Percentiles rank a stretch among this genome's conserved stretches.
These are phyloP conservation scores for Glomeris marginata DNA, from an alignment of 2,888 invertebrate genomes.

Conservation along the genomic window DNA sequence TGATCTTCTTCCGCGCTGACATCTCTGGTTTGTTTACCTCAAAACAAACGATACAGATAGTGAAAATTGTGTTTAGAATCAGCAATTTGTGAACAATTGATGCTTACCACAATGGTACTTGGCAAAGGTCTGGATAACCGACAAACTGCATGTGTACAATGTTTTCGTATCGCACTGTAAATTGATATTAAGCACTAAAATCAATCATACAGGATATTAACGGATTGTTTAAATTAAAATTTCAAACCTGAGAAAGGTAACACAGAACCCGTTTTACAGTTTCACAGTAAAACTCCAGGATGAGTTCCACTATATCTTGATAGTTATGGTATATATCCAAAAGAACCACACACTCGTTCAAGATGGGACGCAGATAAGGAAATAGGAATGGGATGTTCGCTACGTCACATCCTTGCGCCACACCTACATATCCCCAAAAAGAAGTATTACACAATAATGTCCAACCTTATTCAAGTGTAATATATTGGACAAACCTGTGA, in stretches of 20 bases:
- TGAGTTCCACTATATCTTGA: conserved; percentile 57
- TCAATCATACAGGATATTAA: neutral
- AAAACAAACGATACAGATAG: conserved; percentile 3
- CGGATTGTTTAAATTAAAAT: no score
- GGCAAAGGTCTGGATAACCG: conserved; percentile 47
- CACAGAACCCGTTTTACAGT: conserved; percentile 54
- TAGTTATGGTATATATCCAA: conserved; percentile 62
- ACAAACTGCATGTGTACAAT: conserved; percentile 51
- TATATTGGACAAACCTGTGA: conserved; percentile 41
- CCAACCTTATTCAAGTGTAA: conserved; percentile 3
- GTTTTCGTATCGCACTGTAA: conserved; percentile 43
- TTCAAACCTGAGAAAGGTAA: conserved; percentile 34
- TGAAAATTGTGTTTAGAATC: conserved; percentile 1
- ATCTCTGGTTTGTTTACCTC: conserved; percentile 19
- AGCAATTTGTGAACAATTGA: neutral
- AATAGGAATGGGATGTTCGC: conserved; percentile 38
- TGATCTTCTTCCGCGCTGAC: conserved; percentile 51
- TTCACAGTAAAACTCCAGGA: conserved; percentile 55
- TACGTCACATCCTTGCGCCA: conserved; percentile 45
- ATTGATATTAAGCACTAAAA: conserved; percentile 18
- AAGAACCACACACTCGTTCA: conserved; percentile 52
- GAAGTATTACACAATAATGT: neutral
- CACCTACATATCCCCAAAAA: conserved; percentile 34
- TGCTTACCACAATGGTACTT: conserved; percentile 29
- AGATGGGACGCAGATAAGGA: conserved; percentile 44